A percentile compares a stretch with the other conserved stretches of the same genome.
Evolutionary conservation across 1,140 invertebrate genomes (phyloP).

Genomic region (Zaprionus camerounensis): DNA sequence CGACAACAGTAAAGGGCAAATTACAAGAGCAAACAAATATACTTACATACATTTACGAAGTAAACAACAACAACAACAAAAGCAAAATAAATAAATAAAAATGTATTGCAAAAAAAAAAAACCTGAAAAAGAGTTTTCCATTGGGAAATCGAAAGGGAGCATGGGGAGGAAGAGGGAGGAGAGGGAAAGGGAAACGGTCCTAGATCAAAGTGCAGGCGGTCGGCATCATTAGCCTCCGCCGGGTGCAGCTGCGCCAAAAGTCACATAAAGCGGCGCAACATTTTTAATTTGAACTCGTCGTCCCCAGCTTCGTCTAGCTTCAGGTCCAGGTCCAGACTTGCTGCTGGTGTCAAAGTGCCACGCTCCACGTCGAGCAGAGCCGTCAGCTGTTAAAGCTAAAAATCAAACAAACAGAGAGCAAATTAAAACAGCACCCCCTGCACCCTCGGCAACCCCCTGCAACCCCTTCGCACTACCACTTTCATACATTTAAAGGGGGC

Average conservation of each 20-base stretch:
- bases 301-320: background rate
- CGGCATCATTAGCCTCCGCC: slow-evolving; percentile 8
- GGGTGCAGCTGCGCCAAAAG: slow-evolving; percentile 29
- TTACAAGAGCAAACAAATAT: slow-evolving; percentile 35
- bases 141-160: background rate
- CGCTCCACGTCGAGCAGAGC: slow-evolving; percentile 27
- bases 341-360: slow-evolving; percentile 16
- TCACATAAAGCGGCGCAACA: slow-evolving; percentile 59
- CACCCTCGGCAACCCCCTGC: background rate
- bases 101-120: slow-evolving; percentile 62
- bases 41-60: slow-evolving; percentile 28
- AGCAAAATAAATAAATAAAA: slow-evolving; percentile 37
- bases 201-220: slow-evolving; percentile 3
- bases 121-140: slow-evolving; percentile 18
- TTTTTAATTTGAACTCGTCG: slow-evolving; percentile 58
- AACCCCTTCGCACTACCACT: background rate
- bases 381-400: slow-evolving; percentile 76
- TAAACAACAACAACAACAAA: slow-evolving; percentile 49
- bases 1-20: slow-evolving; percentile 18
- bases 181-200: no score
- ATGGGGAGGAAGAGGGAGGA: background rate
- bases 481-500: background rate
- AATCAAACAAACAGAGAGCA: slow-evolving; percentile 74
- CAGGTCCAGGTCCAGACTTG: slow-evolving; percentile 7
- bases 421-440: slow-evolving; percentile 60